Evolutionary conservation across 2,797 vertebrate genomes (phyloP).

Genomic region (Chiloscyllium punctatum): DNA sequence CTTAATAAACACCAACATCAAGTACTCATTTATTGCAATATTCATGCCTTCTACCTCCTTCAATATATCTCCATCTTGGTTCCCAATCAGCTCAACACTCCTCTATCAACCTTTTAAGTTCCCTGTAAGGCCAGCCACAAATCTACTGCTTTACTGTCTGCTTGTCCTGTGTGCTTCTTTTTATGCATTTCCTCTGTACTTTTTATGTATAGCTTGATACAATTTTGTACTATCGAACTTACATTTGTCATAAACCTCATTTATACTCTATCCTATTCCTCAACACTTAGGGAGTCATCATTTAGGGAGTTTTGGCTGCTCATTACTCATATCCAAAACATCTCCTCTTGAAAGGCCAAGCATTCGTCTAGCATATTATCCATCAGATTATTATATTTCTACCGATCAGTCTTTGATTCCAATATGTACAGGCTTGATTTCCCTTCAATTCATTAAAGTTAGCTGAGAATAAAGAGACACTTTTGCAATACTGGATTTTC

Average conservation of each 20-base stretch:
- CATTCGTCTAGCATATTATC: no score
- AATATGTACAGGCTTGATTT: no score
- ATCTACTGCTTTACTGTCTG: not conserved
- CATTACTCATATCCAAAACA: no score
- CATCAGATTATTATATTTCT: no score
- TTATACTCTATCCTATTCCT: no score
- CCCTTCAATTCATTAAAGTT: no score
- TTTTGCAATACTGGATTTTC: no score
- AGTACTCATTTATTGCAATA: not conserved
- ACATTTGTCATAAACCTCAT: not conserved
- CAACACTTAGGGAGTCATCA: no score
- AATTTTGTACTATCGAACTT: not conserved
- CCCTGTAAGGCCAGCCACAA: not conserved
- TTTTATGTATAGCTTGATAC: not conserved
- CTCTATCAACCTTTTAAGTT: not conserved
- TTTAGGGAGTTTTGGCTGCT: no score
- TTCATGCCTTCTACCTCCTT: not conserved
- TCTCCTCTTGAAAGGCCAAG: no score
- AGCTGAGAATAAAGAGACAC: no score
- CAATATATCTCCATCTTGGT: not conserved
- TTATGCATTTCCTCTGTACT: not conserved
- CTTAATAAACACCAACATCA: not conserved
- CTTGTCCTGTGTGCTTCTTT: not conserved
- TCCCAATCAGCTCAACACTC: not conserved
- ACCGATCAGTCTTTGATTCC: no score